Conservation (phyloP, 1,140 invertebrate genomes). For the Drosophila watanabei region DNA sequence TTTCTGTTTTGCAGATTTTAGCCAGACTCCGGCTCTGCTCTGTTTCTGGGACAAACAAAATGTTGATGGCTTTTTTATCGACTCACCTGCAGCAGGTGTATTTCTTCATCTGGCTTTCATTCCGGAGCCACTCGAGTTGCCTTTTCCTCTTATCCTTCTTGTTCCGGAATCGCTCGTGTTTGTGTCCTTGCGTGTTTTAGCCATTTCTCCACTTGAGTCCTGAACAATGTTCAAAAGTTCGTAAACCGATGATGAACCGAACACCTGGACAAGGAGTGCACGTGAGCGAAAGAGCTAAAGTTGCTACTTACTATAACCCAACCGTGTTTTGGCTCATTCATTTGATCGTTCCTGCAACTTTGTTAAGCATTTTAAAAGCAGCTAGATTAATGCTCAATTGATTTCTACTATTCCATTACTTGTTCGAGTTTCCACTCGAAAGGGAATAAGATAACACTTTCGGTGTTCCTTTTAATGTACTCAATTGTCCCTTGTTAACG, state of each 20-base stretch:
- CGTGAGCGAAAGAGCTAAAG: neutral
- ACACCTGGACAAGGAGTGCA: constrained; percentile 15
- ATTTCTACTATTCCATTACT: too few species aligned
- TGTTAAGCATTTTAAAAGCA: constrained; percentile 17
- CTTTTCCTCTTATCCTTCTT: constrained; percentile 16
- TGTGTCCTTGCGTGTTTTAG: constrained; percentile 28
- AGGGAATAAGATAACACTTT: too few species aligned
- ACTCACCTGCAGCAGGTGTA: constrained; percentile 68
- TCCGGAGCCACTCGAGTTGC: constrained; percentile 50
- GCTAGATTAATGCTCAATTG: neutral
- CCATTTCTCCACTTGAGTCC: constrained; percentile 36
- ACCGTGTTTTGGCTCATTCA: constrained; percentile 5
- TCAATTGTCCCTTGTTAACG: too few species aligned
- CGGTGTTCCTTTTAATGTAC: too few species aligned
- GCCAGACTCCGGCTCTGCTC: constrained; percentile 3
- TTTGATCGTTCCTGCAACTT: constrained; percentile 15
- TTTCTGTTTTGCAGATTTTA: constrained; percentile 55
- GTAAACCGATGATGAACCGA: constrained; percentile 37
- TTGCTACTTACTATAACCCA: constrained; percentile 9
- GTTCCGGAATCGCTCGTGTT: neutral
- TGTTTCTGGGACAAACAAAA: constrained; percentile 57
- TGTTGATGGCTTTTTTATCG: constrained; percentile 74
- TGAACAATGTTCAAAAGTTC: constrained; percentile 42
- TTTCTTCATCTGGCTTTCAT: constrained; percentile 48
- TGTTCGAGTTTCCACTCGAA: too few species aligned